Evolutionary conservation across 2,113 vertebrate species (phyloP).

Genomic region (Manacus vitellinus): DNA sequence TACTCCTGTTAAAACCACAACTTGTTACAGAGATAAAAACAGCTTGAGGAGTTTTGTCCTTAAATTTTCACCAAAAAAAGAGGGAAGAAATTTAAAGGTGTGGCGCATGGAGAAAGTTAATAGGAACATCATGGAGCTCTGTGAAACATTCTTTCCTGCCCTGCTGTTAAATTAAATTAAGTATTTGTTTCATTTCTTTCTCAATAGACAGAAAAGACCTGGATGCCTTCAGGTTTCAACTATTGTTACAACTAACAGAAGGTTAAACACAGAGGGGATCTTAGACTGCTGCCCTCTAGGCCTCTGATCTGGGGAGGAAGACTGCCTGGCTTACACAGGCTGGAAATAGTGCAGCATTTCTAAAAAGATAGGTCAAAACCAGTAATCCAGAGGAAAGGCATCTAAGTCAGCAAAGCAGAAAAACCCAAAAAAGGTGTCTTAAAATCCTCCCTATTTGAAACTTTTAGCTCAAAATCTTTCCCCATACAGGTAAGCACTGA

Average conservation of each 20-base stretch:
- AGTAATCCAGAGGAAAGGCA: background rate
- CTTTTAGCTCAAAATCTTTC: background rate
- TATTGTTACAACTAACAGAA: background rate
- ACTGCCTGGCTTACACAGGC: background rate
- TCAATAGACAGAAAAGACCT: background rate
- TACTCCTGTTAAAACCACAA: background rate
- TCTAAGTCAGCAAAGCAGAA: background rate
- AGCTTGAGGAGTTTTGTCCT: background rate
- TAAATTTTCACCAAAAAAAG: background rate
- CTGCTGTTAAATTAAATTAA: background rate
- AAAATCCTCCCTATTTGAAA: background rate
- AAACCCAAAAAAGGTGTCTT: background rate
- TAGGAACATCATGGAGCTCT: background rate
- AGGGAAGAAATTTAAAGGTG: background rate
- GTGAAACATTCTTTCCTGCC: background rate
- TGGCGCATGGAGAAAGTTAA: background rate
- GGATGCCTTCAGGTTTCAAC: background rate
- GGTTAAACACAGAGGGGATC: background rate
- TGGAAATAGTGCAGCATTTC: background rate
- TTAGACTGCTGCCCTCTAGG: background rate
- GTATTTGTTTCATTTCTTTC: background rate
- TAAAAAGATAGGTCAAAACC: background rate
- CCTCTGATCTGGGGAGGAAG: background rate
- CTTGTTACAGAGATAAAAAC: constrained; percentile 15
- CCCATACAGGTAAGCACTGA: background rate